Evolutionary conservation across 2,797 vertebrate genomes (phyloP).

Genomic region (Sebastolobus alascanus): DNA sequence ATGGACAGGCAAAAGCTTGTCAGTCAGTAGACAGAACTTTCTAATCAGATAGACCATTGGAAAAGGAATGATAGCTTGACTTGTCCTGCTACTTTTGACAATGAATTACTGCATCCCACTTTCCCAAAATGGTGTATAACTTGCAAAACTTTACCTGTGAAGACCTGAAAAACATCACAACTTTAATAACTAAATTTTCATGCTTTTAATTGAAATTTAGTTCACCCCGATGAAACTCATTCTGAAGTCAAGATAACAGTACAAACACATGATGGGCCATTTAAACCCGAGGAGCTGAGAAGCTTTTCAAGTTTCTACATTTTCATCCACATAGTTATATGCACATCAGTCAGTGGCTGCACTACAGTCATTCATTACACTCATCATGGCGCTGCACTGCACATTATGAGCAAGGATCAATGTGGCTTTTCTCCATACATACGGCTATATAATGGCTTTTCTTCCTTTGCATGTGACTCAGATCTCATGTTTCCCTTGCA

Average conservation of each 20-base stretch:
- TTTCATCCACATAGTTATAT: background rate
- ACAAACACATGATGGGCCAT: background rate
- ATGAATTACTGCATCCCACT: background rate
- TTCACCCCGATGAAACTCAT: background rate
- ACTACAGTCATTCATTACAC: background rate
- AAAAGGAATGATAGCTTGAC: background rate
- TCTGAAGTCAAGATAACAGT: background rate
- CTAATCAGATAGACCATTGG: background rate
- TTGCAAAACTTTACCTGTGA: background rate
- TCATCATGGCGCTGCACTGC: background rate
- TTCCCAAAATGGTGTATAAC: background rate
- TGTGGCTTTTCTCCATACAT: background rate
- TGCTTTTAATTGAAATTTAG: background rate
- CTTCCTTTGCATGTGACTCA: background rate
- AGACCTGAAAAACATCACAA: background rate
- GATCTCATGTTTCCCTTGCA: background rate
- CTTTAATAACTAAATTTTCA: background rate
- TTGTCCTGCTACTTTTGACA: background rate
- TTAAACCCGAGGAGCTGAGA: background rate
- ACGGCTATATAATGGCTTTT: background rate
- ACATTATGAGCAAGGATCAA: background rate
- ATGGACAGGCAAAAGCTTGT: background rate
- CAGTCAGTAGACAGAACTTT: background rate
- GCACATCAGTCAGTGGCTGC: background rate
- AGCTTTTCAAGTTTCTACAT: slow-evolving; percentile 5